phyloP scores from a whole-genome alignment of 2,888 invertebrate genomes.

The Amiota mariae region DNA sequence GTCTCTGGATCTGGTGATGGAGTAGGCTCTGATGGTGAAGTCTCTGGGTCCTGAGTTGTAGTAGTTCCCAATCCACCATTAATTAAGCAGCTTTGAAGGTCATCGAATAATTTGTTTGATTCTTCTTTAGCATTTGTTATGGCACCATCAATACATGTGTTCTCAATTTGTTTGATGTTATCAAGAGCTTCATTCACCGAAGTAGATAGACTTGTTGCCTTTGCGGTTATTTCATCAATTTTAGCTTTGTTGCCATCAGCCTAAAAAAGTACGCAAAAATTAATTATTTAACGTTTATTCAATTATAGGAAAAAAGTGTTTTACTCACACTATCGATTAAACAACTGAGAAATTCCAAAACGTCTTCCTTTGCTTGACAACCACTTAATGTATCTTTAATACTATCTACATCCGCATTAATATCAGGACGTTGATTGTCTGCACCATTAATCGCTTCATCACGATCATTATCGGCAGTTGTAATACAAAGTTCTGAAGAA shows the following conservation, averaged over 20 bases:
- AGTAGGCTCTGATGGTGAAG: neutral
- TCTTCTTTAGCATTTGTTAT: neutral
- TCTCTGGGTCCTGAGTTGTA: neutral
- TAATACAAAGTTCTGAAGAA: neutral
- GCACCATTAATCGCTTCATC: neutral
- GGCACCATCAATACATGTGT: neutral
- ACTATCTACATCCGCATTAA: neutral
- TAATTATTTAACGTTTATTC: neutral
- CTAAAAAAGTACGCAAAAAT: neutral
- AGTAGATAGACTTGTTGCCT: neutral
- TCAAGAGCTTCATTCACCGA: neutral
- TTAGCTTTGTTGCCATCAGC: slow-evolving; percentile 1
- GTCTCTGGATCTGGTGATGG: neutral
- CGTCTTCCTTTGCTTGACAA: neutral
- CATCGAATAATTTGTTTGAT: slow-evolving; percentile 5
- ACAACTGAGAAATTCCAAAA: slow-evolving; percentile 3
- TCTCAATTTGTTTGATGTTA: neutral
- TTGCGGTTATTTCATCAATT: neutral
- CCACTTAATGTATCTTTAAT: slow-evolving; percentile 12
- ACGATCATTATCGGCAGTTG: neutral
- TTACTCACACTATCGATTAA: slow-evolving; percentile 15
- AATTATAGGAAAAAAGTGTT: neutral
- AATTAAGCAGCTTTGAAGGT: slow-evolving; percentile 5
- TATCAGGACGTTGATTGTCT: neutral
- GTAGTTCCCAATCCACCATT: neutral